A percentile compares a stretch with the other conserved stretches of the same genome.
Conservation (phyloP, 2,113 vertebrate genomes). For the Neofelis nebulosa region DNA sequence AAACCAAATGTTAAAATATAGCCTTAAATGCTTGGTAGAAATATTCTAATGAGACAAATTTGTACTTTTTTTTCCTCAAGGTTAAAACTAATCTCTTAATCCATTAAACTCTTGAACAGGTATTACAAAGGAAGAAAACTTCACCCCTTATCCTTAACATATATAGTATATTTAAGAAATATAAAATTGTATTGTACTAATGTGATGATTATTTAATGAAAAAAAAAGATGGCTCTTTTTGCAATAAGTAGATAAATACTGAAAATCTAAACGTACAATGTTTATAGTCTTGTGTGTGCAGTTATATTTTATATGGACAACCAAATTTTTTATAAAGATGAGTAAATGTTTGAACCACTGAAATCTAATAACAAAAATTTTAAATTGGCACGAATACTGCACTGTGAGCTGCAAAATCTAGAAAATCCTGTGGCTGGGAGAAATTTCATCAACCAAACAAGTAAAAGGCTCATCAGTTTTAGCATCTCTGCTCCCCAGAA, state of each 20-base stretch:
- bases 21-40: constrained; percentile 89
- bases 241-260: constrained; percentile 91
- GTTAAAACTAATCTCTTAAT: constrained; percentile 88
- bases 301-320: constrained; percentile 87
- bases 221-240: constrained; percentile 88
- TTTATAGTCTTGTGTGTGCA: constrained; percentile 87
- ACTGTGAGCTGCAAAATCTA: constrained; percentile 72
- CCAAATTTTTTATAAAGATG: constrained; percentile 83
- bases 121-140: constrained; percentile 86
- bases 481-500: constrained; percentile 76
- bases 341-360: constrained; percentile 81
- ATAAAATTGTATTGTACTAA: constrained; percentile 90
- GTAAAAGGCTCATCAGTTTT: constrained; percentile 86
- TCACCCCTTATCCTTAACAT: constrained; percentile 86
- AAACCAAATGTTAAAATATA: constrained; percentile 90
- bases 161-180: constrained; percentile 90
- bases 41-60: constrained; percentile 87
- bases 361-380: constrained; percentile 75
- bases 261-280: constrained; percentile 86
- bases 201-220: constrained; percentile 90
- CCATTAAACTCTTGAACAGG: constrained; percentile 87
- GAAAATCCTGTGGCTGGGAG: constrained; percentile 79
- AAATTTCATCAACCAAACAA: constrained; percentile 58
- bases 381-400: constrained; percentile 79
- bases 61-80: constrained; percentile 84